Evolutionary conservation across 1,140 invertebrate genomes (phyloP), one percentile per base, ranked within the genome.

Genomic region (Dreissena polymorpha): DNA sequence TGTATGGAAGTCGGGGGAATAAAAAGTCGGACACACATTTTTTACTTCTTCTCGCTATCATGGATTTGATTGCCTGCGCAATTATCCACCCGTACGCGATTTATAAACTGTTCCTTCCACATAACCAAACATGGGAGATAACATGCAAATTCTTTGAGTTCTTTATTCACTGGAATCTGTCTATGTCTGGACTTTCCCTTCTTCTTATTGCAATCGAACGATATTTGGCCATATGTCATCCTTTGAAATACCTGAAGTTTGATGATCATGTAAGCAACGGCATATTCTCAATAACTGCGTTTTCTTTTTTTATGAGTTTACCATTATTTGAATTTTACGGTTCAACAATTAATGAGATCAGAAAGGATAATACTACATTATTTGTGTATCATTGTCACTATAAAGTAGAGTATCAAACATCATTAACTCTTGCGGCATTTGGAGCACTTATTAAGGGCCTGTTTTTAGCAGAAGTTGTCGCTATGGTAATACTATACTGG

Each of bases 191-290:
- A 13, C 50, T 82, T 8, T 51, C 72, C 2, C 27, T 85, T 10
- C n/a, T 77, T 8, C 63, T 78, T 16, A 70, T 85, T n/a, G 84
- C 84, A 2, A 67, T 85, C 0, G 84, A 85, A 25, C 55, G 84
- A 57, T 85, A 70, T 51, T 51, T 82, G 2, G 84, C 78, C 8
- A 80, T 85, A 23, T 85, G 84, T 27, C 55, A 39, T 18, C 78
- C 84, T 14, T 29, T 85, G 1, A 76, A 77, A 8, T 82, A 76
- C 21, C n/a, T 85, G 13, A 51, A 49, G 3, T 82, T 75, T 78
- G 51, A 65, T 12, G 70, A 72, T 67, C 49, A 78, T 63, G 50
- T 79, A 0, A 63, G 14, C 7, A 74, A 67, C 23, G 51, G 51
- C 16, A 55, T 82, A 10, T 23, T 55, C 10, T 18, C 49, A n/a